These are phyloP conservation scores for Conopomorpha cramerella DNA, from an alignment of 1,140 invertebrate species.

Conservation along the genomic window DNA sequence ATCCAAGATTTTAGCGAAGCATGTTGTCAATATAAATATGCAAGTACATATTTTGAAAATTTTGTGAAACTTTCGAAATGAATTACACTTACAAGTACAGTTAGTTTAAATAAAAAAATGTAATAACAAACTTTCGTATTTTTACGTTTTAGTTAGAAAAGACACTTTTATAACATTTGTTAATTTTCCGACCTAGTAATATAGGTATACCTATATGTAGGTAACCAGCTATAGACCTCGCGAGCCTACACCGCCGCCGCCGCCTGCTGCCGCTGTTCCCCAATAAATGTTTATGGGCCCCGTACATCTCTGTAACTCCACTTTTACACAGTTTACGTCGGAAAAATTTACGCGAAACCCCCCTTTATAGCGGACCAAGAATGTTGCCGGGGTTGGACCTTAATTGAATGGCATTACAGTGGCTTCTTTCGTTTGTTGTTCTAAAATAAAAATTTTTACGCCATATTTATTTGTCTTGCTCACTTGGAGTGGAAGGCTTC, in stretches of 20 bases:
- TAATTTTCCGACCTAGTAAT: neutral
- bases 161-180: too few relatives aligned
- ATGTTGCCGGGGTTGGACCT: constrained; percentile 36
- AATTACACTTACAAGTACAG: too few relatives aligned
- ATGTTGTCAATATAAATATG: too few relatives aligned
- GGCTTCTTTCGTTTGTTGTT: constrained; percentile 50
- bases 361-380: constrained; percentile 47
- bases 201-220: neutral
- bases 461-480: constrained; percentile 57
- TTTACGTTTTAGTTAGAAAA: too few relatives aligned
- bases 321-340: constrained; percentile 57
- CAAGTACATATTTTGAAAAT: too few relatives aligned
- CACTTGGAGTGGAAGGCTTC: too few relatives aligned
- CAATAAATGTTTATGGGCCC: constrained; percentile 54
- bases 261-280: constrained; percentile 8
- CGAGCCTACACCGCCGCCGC: neutral
- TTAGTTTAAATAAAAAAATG: neutral
- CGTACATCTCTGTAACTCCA: constrained; percentile 52
- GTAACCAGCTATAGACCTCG: neutral
- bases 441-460: constrained; percentile 58
- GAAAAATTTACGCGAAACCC: constrained; percentile 55
- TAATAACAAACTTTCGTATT: neutral
- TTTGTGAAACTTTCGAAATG: too few relatives aligned
- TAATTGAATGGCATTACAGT: constrained; percentile 60
- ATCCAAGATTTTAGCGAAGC: too few relatives aligned